Base-by-base conservation (phyloP, 2,888 invertebrate genomes). In the Ophion costatus region DNA sequence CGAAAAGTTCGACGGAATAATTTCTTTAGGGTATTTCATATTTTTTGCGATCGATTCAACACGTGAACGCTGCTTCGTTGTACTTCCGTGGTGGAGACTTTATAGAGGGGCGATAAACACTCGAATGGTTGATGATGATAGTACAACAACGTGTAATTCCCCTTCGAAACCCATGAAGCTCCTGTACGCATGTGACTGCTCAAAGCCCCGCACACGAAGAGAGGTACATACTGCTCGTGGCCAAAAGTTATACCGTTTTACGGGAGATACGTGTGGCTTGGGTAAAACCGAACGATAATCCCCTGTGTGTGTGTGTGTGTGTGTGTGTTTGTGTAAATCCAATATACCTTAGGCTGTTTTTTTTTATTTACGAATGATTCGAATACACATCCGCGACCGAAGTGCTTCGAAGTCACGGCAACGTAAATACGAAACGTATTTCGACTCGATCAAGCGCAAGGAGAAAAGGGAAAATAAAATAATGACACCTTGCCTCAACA, bases 401-500 rank as follows among this genome's bases (percentile, higher is more conserved):
- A 77, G 29, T 76, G 6, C 75, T 29, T 75, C 14, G 24, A 57
- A 51, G 20, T 74, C 38, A 14, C 11, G 45, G 45, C 45, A 73
- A 74, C 80, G 80, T 69, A 20, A 33, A n/a, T 22, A 38, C 38
- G 45, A 59, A 67, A 74, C 45, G 75, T 70, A 56, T 79, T 74
- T 70, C 51, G 2, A 74, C 69, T 73, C 24, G 51, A 78, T 76
- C 77, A 86, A 86, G 86, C 84, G 83, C 59, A 81, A 45, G 45
- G 45, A 14, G 14, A 14, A 45, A 45, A 14, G 14, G 45, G 45
- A 17, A 10, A 4, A 11, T 83, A 81, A 78, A 84, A 88, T 84
- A 75, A 83, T 83, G 51, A 84, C 69, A 75, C 80, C 80, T 87
- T 84, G 81, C 71, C 67, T 89, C 82, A 83, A 91, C 91, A 91